Base-by-base conservation (phyloP, 2,888 invertebrate species). In the Drosophila rellima region DNA sequence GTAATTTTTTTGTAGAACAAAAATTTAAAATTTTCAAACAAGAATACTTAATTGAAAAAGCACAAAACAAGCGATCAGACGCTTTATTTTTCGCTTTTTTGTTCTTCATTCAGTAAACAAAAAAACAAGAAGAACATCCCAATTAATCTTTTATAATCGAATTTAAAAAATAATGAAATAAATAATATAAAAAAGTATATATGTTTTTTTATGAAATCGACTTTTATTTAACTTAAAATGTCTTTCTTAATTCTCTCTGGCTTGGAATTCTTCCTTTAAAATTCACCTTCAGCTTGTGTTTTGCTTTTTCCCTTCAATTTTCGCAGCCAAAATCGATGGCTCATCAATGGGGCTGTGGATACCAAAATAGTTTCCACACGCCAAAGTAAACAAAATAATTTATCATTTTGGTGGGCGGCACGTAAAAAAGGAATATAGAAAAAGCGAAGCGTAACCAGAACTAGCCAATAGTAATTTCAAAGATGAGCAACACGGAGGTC, bases 371-470 rank as follows among this genome's bases (percentile, higher is more conserved):
- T 60, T 73, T 54, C 54, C 57, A 7, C 48, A 59, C 44, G 50
- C 57, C 57, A 62, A 54, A 68, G 87, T 83, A 82, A 82, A 83
- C 80, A 86, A 86, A 80, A 86, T 82, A 83, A 86, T 82, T 86
- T 82, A 83, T 82, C 72, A 82, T 82, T 75, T 72, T n/a, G 59
- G 42, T 31, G 57, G 54, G 39, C 54, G 44, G 26, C 52, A 40
- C 47, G 54, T 50, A 44, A 35, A 33, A 42, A 54, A n/a, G n/a
- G 50, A 11, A 20, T 62, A 8, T n/a, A 15, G 47, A 17, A 33
- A 37, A 39, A 35, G 47, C 29, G 35, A 47, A 47, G 33, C 13
- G 48, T 4, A 17, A 17, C 33, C 42, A 44, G 20, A 69, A 68
- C 74, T 67, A 42, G 60, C 54, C 15, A 40, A 64, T 76, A 64